Base-by-base conservation (phyloP, 2,888 invertebrate genomes). In the Chouioia cunea region DNA sequence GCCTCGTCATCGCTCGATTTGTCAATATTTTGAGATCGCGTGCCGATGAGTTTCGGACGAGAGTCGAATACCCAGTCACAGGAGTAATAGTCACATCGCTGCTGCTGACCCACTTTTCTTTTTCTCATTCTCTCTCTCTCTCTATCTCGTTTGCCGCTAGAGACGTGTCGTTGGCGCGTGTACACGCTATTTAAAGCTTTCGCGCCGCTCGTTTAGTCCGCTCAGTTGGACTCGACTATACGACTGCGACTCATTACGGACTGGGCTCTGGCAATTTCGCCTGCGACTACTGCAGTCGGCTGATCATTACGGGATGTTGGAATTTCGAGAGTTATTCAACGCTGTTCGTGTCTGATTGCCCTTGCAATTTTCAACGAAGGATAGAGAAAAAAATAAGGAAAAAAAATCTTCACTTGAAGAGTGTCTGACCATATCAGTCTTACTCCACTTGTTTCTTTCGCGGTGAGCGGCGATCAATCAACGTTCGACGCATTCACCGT, bases 11-110 rank as follows among this genome's bases (percentile, higher is more conserved):
- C 50, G n/a, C 12, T 50, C 50, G 50, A 50, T 50, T 50, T 50
- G 18, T 50, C 50, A 18, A 16, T 65, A 70, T 70, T 70, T 65
- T 43, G 36, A 70, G 36, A 36, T 36, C 4, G 36, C 36, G 36
- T 36, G 36, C 36, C 36, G 36, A 36, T 10, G 36, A 36, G 36
- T 36, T 36, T 36, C 36, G 36, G 36, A 36, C 36, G 10, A 36
- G 36, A 2, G 27, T 36, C 36, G 36, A 6, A 36, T n/a, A n/a
- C n/a, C 36, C 10, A 36, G 36, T 12, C 6, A 12, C 10, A 36
- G 36, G 1, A 36, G 36, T 36, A 10, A 36, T 10, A 36, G 36
- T 36, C 15, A 20, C 15, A 22, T 20, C 20, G 18, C 48, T 10
- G 8, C 44, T 14, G 0, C 20, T 22, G 12, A 16, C 43, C 10